Conservation (phyloP, 2,797 vertebrate genomes). For the Acomys russatus region DNA sequence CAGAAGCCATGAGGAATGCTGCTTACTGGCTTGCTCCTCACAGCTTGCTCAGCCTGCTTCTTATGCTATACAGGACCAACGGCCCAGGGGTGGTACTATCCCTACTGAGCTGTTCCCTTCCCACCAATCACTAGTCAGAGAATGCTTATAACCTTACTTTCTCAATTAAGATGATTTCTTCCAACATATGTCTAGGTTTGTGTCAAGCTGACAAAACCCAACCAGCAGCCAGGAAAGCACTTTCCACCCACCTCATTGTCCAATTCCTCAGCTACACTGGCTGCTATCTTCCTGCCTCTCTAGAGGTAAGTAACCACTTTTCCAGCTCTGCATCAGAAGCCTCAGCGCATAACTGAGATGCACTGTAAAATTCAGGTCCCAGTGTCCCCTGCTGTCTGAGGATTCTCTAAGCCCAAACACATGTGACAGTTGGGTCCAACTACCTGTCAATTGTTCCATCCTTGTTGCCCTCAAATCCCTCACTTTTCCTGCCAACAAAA, state of each 20-base stretch:
- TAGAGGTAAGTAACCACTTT: not conserved
- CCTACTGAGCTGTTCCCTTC: not conserved
- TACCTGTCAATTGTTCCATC: not conserved
- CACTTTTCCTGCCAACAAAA: not conserved
- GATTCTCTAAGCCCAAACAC: not conserved
- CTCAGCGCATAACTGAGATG: not conserved
- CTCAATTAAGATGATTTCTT: not conserved
- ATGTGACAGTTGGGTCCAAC: not conserved
- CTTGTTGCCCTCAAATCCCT: not conserved
- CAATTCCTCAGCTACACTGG: not conserved
- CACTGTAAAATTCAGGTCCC: not conserved
- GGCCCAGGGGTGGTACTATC: not conserved
- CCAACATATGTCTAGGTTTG: not conserved
- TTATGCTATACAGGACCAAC: not conserved
- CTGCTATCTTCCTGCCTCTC: not conserved
- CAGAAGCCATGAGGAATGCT: not conserved
- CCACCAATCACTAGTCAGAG: not conserved
- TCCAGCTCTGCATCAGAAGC: not conserved
- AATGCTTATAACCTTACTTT: not conserved
- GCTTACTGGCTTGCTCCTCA: not conserved
- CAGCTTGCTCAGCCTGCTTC: not conserved
- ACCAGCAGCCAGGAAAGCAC: not conserved
- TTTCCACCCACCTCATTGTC: not conserved
- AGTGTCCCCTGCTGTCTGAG: not conserved
- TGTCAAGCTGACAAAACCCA: not conserved